Evolutionary conservation across 2,797 vertebrate species (phyloP).

Genomic region (Cossypha dichroa): DNA sequence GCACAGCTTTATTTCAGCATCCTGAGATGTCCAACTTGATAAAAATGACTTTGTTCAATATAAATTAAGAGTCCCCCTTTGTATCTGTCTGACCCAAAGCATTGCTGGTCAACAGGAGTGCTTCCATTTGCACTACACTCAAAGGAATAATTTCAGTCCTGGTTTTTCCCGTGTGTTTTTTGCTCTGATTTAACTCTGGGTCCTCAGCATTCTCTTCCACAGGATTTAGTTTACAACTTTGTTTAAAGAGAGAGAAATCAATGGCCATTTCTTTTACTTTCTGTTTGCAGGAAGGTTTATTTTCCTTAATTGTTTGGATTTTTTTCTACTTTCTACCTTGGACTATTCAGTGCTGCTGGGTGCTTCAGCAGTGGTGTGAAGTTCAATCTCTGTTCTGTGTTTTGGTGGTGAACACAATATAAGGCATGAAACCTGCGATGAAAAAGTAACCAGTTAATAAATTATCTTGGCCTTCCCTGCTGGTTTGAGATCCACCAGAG

Average conservation of each 20-base stretch:
- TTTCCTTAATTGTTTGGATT: not conserved
- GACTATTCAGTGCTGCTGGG: not conserved
- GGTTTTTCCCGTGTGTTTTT: not conserved
- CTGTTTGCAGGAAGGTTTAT: not conserved
- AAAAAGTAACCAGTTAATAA: not conserved
- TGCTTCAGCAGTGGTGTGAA: not conserved
- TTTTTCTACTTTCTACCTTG: not conserved
- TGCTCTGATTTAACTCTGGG: not conserved
- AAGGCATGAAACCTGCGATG: not conserved
- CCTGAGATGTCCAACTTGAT: not conserved
- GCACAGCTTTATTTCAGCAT: not conserved
- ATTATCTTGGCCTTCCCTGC: not conserved
- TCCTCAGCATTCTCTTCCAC: not conserved
- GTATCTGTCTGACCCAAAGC: not conserved
- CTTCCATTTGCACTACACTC: not conserved
- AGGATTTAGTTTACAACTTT: not conserved
- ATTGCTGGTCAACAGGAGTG: not conserved
- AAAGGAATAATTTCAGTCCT: rapidly evolving
- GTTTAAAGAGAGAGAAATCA: not conserved
- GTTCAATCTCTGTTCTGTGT: not conserved
- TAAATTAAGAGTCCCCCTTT: not conserved
- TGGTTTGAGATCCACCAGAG: not conserved
- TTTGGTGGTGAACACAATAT: not conserved
- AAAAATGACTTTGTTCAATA: not conserved
- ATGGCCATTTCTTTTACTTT: not conserved